Evolutionary conservation across 2,888 invertebrate species (phyloP), one percentile per base, ranked within the genome.

Genomic region (Pharmacophagus antenor): DNA sequence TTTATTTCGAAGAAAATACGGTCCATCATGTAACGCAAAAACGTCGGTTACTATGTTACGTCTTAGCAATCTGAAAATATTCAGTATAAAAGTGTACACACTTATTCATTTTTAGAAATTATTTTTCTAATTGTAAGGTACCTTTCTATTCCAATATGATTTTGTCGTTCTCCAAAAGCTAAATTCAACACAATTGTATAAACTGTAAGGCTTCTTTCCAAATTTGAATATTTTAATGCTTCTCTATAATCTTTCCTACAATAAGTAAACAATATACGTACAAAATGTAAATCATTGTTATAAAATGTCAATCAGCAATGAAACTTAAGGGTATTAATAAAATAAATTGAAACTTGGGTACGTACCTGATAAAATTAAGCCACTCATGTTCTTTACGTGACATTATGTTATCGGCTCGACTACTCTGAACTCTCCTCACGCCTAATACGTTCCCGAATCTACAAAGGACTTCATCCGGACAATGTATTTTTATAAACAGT

Each of bases 401-500:
- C 46, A 46, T 54, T 27, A 54, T 27, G n/a, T 20, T 8, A 1
- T 27, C 44, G 10, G 46, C 46, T 54, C 54, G 44, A 46, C n/a
- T 15, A 7, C 8, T 47, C 18, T 31, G 27, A 31, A 54, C 21
- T n/a, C 46, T 20, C 10, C 18, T 54, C 8, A 46, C 27, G 7
- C 54, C 27, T 6, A 54, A 46, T 15, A 27, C 31, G 4, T 54
- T 46, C 17, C 54, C 46, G 20, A 46, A 31, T 46, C 31, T 46
- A 8, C 27, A 44, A 15, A 54, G 54, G 27, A 54, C 27, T 23
- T 46, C 54, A n/a, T 54, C 21, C 20, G 54, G 54, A 21, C 46
- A 46, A 25, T 54, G 54, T 15, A 54, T 20, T 54, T 54, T 54
- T 46, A 54, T 27, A 46, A 54, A 54, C 21, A 54, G 12, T 46